Base-by-base conservation (phyloP, 2,888 invertebrate genomes). In the Gibbula magus region DNA sequence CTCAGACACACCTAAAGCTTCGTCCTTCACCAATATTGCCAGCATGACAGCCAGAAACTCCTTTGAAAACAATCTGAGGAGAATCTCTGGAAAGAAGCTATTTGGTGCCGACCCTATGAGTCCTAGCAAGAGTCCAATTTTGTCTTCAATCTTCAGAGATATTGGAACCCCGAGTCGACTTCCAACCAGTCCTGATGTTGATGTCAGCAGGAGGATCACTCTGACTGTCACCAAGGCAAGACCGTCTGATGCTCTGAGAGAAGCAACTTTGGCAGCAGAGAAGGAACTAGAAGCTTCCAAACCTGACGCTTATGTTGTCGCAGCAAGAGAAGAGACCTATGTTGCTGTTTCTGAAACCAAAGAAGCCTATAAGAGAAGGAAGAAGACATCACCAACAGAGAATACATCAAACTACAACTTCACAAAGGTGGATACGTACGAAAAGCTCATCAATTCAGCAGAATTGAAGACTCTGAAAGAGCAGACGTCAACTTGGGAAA, bases 171-270 rank as follows among this genome's bases (percentile, higher is more conserved):
- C 83, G 20, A 79, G 53, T 5, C 25, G 54, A 32, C 53, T 83
- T n/a, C 81, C 82, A 3, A 76, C 78, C 25, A 82, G 82, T 52
- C 84, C 86, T 13, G 39, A 77, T 29, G 78, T 78, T 29, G 85
- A 85, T 39, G 79, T 74, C 0, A 78, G 82, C n/a, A 83, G 86
- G 39, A 67, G 85, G 56, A 81, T 84, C 4, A 87, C 90, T 16
- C 70, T 86, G 67, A 89, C 89, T 8, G 86, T 88, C 10, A 88
- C 87, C 16, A 89, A 89, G 67, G 83, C 86, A 20, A 80, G 84
- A 39, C 86, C 88, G 25, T 88, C 88, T 20, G 88, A 88, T 80
- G 88, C 87, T 22, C 85, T 90, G 10, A 74, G 86, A 1, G 81
- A 84, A 25, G 82, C 83, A 74, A 56, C 56, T 5, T 32, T 54